These are phyloP conservation scores for Stictonetta naevosa DNA, from an alignment of 2,113 vertebrate species.

Conservation along the genomic window DNA sequence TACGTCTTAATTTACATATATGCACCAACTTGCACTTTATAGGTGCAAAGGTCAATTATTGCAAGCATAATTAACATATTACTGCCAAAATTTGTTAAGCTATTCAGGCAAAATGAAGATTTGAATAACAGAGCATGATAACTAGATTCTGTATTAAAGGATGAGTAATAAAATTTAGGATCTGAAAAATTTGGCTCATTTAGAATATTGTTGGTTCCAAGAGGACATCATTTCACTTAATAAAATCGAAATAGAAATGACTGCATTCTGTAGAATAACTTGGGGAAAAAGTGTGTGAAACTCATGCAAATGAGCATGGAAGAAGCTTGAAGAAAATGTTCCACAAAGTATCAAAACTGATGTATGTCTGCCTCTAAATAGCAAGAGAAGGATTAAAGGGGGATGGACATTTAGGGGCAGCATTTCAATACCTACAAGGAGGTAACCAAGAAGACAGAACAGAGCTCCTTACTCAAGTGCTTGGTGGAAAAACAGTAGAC, in stretches of 20 bases:
- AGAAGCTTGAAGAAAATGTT: background rate
- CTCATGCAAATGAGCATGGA: background rate
- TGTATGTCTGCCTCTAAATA: background rate
- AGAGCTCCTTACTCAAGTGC: background rate
- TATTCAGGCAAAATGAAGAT: slow-evolving; percentile 10
- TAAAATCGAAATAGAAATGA: background rate
- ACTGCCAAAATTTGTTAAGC: slow-evolving; percentile 25
- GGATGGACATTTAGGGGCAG: background rate
- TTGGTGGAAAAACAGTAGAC: background rate
- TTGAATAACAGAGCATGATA: background rate
- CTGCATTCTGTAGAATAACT: background rate
- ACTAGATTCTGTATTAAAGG: background rate
- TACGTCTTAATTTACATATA: slow-evolving; percentile 34
- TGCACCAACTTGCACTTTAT: background rate
- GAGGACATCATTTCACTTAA: background rate
- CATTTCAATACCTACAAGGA: background rate
- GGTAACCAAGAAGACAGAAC: background rate
- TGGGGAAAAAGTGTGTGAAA: background rate
- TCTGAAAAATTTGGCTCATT: slow-evolving; percentile 12
- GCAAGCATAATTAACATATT: slow-evolving; percentile 46
- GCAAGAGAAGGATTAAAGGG: background rate
- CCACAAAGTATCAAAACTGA: background rate
- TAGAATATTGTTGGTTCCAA: background rate
- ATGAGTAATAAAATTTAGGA: slow-evolving; percentile 13
- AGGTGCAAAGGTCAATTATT: slow-evolving; percentile 38